Percentiles rank a stretch among this genome's conserved stretches.
phyloP scores from a whole-genome alignment of 2,797 vertebrate genomes.

The Neosalanx taihuensis region DNA sequence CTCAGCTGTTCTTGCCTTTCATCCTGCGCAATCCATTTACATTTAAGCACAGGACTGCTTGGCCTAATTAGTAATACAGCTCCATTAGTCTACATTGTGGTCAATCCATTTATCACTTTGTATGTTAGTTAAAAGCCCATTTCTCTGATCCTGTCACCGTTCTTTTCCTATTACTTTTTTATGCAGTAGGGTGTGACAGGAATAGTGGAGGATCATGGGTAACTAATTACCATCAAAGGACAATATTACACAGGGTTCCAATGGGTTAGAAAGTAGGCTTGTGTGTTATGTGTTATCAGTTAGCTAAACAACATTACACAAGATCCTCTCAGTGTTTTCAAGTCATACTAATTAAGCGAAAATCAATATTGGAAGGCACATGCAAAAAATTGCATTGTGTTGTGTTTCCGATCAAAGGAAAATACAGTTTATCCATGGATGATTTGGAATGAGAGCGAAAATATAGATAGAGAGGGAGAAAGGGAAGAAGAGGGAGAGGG shows the following conservation, averaged over 20 bases:
- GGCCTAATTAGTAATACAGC: constrained; percentile 78
- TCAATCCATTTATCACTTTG: constrained; percentile 75
- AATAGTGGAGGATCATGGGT: constrained; percentile 49
- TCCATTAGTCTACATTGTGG: constrained; percentile 76
- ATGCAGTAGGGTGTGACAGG: constrained; percentile 27
- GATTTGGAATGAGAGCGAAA: constrained; percentile 48
- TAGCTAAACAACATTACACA: constrained; percentile 4
- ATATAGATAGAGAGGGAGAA: neutral
- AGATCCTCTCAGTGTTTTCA: neutral
- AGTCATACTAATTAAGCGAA: constrained; percentile 24
- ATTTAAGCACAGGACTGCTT: constrained; percentile 75
- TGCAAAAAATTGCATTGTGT: neutral
- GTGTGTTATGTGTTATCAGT: constrained; percentile 2
- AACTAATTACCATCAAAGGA: constrained; percentile 52
- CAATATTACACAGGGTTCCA: constrained; percentile 33
- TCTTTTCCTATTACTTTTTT: constrained; percentile 53
- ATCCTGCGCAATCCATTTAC: constrained; percentile 75
- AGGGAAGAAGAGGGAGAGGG: constrained; percentile 3
- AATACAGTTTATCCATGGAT: neutral
- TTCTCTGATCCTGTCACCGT: constrained; percentile 64
- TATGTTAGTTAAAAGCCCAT: constrained; percentile 72
- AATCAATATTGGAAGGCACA: neutral
- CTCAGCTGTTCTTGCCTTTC: constrained; percentile 63
- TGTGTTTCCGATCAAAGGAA: neutral
- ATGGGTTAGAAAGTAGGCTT: constrained; percentile 13